Base-by-base conservation (phyloP, 2,113 vertebrate species). In the Thalassoma bifasciatum region DNA sequence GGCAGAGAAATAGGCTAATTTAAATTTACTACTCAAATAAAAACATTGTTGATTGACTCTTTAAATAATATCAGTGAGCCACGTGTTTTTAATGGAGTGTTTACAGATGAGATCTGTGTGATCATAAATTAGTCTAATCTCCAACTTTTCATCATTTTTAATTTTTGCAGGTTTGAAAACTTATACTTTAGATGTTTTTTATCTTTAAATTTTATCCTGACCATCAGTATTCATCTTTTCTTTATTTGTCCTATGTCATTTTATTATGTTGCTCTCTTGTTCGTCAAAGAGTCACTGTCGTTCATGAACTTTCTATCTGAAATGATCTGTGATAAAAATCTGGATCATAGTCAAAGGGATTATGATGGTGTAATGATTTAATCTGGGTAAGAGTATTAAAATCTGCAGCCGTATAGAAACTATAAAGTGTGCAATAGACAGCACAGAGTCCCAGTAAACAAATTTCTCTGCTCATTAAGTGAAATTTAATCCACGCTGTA, bases 391-490 rank as follows among this genome's bases (percentile, higher is more conserved):
- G 56, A 46, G 19, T n/a, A 42, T 24, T n/a, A 57, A 22, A 36
- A 22, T 34, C 13, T 22, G 13, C 16, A 17, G 44, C 67, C 1
- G 2, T 6, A 17, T 14, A 5, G 13, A 26, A 21, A 34, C n/a
- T 9, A 53, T 54, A 10, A 61, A 11, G 13, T 30, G 51, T 47
- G n/a, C 26, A 19, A 9, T 34, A 30, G 24, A 36, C 61, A 44
- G 52, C 1, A 30, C 4, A 21, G 2, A 4, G 14, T 51, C 42
- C 44, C 10, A n/a, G 34, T 24, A 26, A 46, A 69, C 7, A n/a
- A 58, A 64, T 40, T 57, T 14, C 63, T 77, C 64, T 46, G 60
- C 46, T 59, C 37, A 68, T 61, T 62, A 80, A 74, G 23, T 74
- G 30, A 71, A 64, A 82, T 17, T 10, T 7, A 58, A 57, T 61